These are phyloP conservation scores for Drosophila chauvacae DNA, from an alignment of 1,140 invertebrate genomes.

Conservation along the genomic window DNA sequence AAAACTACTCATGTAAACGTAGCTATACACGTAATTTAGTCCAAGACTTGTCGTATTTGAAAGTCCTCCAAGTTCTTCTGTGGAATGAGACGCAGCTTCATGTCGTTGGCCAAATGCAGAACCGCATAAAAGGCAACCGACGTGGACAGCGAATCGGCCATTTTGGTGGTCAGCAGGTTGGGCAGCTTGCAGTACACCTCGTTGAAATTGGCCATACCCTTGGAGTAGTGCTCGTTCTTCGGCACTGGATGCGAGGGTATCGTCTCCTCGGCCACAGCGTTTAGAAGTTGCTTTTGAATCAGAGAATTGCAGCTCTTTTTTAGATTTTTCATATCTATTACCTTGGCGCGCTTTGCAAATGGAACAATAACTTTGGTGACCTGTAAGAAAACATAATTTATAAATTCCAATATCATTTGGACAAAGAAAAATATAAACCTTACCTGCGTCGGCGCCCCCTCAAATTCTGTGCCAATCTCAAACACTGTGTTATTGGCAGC, in stretches of 20 bases:
- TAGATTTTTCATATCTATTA: conserved; percentile 90
- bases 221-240: conserved; percentile 57
- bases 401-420: too few relatives aligned
- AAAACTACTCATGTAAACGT: not conserved
- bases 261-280: conserved; percentile 24
- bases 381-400: conserved; percentile 53
- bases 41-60: conserved; percentile 73
- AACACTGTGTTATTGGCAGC: conserved; percentile 69
- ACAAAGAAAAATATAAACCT: not conserved
- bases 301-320: conserved; percentile 87
- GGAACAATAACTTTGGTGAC: conserved; percentile 88
- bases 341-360: conserved; percentile 90
- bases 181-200: conserved; percentile 87
- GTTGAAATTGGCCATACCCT: conserved; percentile 82
- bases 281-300: conserved; percentile 74
- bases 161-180: conserved; percentile 85
- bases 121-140: conserved; percentile 90
- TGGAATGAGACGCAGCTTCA: conserved; percentile 80
- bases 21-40: conserved; percentile 10
- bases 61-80: conserved; percentile 73
- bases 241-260: conserved; percentile 54
- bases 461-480: conserved; percentile 79
- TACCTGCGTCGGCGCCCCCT: conserved; percentile 78
- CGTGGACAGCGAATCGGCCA: conserved; percentile 88
- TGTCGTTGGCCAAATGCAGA: conserved; percentile 91